Evolutionary conservation across 2,113 vertebrate genomes (phyloP), one percentile per base, ranked within the genome.

Genomic region (Columbina picui): DNA sequence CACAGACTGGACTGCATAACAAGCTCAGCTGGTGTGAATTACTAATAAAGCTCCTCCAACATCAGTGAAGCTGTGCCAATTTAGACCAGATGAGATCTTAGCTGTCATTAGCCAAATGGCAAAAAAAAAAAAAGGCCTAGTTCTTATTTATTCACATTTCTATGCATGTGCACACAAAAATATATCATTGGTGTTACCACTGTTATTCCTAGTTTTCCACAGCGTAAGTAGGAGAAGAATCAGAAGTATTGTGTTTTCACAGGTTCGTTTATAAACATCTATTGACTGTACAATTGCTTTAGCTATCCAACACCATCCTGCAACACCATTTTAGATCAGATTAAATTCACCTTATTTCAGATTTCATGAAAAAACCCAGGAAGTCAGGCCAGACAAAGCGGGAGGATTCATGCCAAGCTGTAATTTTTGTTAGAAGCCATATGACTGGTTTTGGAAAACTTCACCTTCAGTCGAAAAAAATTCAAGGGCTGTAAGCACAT

Each of bases 21-120:
- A 86, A 81, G 85, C 85, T 96, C 93, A 94, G 96, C 90, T 96
- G 93, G 92, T 96, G 90, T 95, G 90, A 94, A 71, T 86, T 63
- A 92, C 52, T 64, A 88, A 19, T 92, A 97, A 94, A 95, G 92
- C 88, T 88, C 39, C 82, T 93, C 59, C 88, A 93, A 30, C 55
- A 74, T 5, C 92, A 91, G 29, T 41, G 85, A 92, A 87, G 32
- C 76, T 30, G 67, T 93, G 95, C 92, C 94, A 96, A 32, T 74
- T 90, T 43, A 94, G 75, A 92, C 79, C 94, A 97, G 93, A 95
- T 92, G 90, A 94, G 47, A 94, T 75, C 60, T 67, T 83, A 73
- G 84, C 75, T 84, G 73, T 55, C 69, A 75, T 49, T 63, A 89
- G 81, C 52, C 91, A 94, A 95, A 87, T 64, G 69, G 43, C 17